Base-by-base conservation (phyloP, 2,113 vertebrate species). In the Pachyramphus minor region DNA sequence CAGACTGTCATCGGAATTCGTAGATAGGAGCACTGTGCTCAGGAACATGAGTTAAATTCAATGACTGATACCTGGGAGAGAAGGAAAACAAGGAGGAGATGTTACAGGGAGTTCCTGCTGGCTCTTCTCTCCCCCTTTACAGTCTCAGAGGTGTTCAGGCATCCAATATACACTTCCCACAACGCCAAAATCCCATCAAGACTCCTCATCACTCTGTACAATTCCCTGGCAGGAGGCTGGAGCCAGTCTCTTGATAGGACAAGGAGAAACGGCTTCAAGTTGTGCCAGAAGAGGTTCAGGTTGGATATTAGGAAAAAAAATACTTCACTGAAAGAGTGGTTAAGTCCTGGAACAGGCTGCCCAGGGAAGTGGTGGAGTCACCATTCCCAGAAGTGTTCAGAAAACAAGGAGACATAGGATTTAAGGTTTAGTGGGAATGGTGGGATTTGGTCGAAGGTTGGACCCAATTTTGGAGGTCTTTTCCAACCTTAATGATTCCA, bases 11-110 rank as follows among this genome's bases (percentile, higher is more conserved):
- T 98, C 99, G 99, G 96, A 99, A 99, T 92, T 99, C 99, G 24
- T 99, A 99, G 97, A 99, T 99, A 92, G 99, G 98, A 47, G 98
- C 98, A 11, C 99, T 99, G 98, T 99, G 99, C 97, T 99, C 99
- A 21, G 97, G 98, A 95, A 99, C 98, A 4, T 99, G 99, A 78
- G 98, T 99, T 88, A 99, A 98, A 95, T 99, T 99, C 95, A 99
- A 95, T 25, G 99, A 99, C 98, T 99, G 99, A 97, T 99, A 99
- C 99, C 99, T 99, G 97, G 79, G 58, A 41, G 76, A 60, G 73
- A 37, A 81, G 28, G 59, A 27, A 87, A 50, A 95, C 12, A 91
- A 2, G 49, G 52, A 89, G 0, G 19, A 55, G 73, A 62, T 27
- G 22, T 89, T 27, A 83, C 35, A 41, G 0, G 3, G 20, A 49